Evolutionary conservation across 2,113 vertebrate genomes (phyloP).

Genomic region (Butorides virescens): DNA sequence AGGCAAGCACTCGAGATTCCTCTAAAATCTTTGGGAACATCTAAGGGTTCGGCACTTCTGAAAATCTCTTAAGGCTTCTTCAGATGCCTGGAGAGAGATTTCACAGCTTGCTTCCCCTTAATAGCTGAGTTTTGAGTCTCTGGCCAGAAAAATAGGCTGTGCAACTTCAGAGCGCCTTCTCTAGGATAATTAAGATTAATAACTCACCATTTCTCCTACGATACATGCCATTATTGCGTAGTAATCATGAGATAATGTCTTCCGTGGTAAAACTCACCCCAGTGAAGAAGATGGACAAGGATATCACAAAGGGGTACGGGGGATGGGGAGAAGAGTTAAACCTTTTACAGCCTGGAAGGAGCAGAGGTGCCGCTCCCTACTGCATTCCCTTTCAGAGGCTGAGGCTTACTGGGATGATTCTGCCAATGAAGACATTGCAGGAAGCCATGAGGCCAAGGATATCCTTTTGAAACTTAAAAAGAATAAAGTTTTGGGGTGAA

Average conservation of each 20-base stretch:
- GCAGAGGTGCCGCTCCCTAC: neutral
- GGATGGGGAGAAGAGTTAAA: neutral
- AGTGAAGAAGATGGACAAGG: neutral
- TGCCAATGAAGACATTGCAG: neutral
- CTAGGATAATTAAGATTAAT: neutral
- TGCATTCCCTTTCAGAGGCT: neutral
- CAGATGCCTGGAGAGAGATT: conserved; percentile 42
- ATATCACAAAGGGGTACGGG: fast-evolving
- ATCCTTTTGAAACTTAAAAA: neutral
- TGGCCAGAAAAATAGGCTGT: neutral
- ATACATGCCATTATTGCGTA: fast-evolving
- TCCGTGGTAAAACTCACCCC: neutral
- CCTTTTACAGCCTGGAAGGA: neutral
- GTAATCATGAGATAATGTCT: neutral
- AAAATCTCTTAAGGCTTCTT: conserved; percentile 46
- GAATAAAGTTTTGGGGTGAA: neutral
- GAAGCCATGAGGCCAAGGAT: neutral
- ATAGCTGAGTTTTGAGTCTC: neutral
- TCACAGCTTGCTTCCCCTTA: conserved; percentile 13
- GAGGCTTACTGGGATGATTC: neutral
- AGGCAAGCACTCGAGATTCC: conserved; percentile 51
- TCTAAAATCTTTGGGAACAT: conserved; percentile 56
- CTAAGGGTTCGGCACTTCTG: conserved; percentile 48
- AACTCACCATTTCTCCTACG: neutral
- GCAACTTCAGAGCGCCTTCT: neutral